Evolutionary conservation across 1,140 invertebrate species (phyloP).

Genomic region (Teleogryllus occipitalis): DNA sequence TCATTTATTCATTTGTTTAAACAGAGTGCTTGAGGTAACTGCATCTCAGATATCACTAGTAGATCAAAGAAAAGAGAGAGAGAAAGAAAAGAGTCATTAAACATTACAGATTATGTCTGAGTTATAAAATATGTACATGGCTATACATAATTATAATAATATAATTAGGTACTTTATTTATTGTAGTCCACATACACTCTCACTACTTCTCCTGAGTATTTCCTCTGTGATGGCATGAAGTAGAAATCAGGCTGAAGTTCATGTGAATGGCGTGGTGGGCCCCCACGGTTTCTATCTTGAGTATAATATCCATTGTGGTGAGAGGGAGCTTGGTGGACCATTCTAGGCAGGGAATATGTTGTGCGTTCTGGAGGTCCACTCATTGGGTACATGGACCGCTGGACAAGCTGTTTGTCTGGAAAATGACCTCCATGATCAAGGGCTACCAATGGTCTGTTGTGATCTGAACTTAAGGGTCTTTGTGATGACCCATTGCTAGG

Average conservation of each 20-base stretch:
- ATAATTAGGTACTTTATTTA: conserved; percentile 31
- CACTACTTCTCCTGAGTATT: conserved; percentile 88
- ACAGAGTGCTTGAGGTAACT: neutral
- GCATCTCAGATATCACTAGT: neutral
- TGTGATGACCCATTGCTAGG: conserved; percentile 21
- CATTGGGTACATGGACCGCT: conserved; percentile 39
- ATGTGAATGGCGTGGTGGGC: conserved; percentile 28
- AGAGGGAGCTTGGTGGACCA: conserved; percentile 30
- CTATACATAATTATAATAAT: neutral
- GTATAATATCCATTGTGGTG: conserved; percentile 43
- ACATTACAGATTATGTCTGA: neutral
- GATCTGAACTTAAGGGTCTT: neutral
- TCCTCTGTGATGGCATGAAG: conserved; percentile 88
- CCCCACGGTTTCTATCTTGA: conserved; percentile 33
- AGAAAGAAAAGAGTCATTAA: neutral
- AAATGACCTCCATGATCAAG: conserved; percentile 14
- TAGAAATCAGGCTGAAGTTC: conserved; percentile 75
- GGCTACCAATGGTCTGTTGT: neutral
- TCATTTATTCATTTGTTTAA: conserved; percentile 2
- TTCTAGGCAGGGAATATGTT: conserved; percentile 42
- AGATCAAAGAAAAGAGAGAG: neutral
- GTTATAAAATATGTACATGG: neutral
- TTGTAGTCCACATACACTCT: conserved; percentile 81
- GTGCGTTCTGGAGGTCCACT: conserved; percentile 33
- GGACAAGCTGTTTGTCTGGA: conserved; percentile 49